Evolutionary conservation across 2,113 vertebrate genomes (phyloP).

Genomic region (Hucho hucho): DNA sequence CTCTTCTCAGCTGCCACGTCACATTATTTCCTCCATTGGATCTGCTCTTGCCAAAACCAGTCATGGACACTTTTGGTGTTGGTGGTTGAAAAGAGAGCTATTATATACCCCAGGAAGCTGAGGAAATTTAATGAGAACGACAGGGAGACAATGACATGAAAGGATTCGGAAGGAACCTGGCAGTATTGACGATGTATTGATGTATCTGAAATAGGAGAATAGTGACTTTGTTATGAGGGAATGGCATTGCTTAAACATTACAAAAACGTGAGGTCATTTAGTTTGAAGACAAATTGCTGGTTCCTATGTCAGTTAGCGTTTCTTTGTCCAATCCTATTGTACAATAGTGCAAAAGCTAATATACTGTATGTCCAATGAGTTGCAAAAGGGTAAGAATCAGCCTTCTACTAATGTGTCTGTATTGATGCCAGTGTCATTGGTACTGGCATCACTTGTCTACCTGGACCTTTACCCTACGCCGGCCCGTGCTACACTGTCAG

Average conservation of each 20-base stretch:
- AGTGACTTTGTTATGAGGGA: background rate
- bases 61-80: constrained; percentile 38
- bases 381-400: too few relatives aligned
- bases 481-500: too few relatives aligned
- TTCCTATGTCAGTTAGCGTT: background rate
- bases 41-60: constrained; percentile 32
- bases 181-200: background rate
- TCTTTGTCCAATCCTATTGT: background rate
- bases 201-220: background rate
- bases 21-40: constrained; percentile 23
- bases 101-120: constrained; percentile 23
- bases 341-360: too few relatives aligned
- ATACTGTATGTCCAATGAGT: too few relatives aligned
- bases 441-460: too few relatives aligned
- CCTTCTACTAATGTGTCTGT: too few relatives aligned
- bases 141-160: background rate
- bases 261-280: background rate
- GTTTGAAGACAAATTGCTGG: background rate
- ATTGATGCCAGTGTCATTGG: too few relatives aligned
- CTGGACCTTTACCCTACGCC: too few relatives aligned
- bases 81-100: constrained; percentile 16
- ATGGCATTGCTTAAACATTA: background rate
- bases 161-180: background rate
- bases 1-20: background rate
- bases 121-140: constrained; percentile 5